Conservation (phyloP, 2,888 invertebrate species). For the Microplitis deprimator region DNA sequence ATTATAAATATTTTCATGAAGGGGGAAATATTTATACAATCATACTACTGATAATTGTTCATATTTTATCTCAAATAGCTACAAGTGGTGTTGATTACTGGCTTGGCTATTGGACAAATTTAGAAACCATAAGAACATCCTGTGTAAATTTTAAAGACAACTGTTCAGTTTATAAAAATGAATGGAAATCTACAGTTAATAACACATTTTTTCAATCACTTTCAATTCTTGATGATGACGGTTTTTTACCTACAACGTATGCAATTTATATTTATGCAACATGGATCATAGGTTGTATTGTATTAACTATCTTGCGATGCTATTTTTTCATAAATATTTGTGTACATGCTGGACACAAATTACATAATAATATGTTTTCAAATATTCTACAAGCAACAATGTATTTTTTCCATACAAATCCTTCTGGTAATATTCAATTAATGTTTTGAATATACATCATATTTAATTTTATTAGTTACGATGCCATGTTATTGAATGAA, state of each 20-base stretch:
- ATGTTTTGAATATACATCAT: no score
- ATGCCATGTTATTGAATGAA: background rate
- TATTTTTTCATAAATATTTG: slow-evolving; percentile 82
- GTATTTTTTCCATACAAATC: slow-evolving; percentile 89
- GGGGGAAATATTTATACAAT: slow-evolving; percentile 76
- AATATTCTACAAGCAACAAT: slow-evolving; percentile 84
- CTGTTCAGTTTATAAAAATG: background rate
- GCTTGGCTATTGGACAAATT: slow-evolving; percentile 78
- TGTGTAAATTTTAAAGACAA: background rate
- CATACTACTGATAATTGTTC: slow-evolving; percentile 71
- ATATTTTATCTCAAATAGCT: slow-evolving; percentile 76
- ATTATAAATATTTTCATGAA: slow-evolving; percentile 71
- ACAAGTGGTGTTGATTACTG: slow-evolving; percentile 83
- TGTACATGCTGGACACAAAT: slow-evolving; percentile 81
- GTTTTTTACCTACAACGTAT: slow-evolving; percentile 53
- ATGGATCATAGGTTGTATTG: slow-evolving; percentile 62
- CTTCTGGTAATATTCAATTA: slow-evolving; percentile 75
- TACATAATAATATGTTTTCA: slow-evolving; percentile 90
- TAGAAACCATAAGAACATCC: slow-evolving; percentile 52
- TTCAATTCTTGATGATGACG: slow-evolving; percentile 54
- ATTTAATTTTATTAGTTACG: no score
- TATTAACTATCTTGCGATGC: slow-evolving; percentile 75
- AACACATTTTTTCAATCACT: slow-evolving; percentile 48
- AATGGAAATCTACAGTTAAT: slow-evolving; percentile 44
- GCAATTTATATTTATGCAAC: slow-evolving; percentile 69